Evolutionary conservation across 2,888 invertebrate genomes (phyloP).

Genomic region (Drosophila colorata): DNA sequence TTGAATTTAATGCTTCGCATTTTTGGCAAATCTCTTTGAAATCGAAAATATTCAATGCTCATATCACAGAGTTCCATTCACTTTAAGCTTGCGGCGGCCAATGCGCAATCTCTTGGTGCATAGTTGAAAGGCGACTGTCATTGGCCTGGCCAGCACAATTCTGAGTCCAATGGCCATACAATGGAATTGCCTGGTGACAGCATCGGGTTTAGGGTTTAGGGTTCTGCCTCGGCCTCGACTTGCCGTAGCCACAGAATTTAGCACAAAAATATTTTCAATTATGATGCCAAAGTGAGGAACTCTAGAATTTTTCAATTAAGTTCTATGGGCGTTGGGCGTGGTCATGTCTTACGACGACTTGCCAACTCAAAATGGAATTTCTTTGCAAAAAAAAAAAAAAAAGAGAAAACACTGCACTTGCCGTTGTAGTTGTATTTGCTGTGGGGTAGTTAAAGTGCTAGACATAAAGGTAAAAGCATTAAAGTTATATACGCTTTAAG

Average conservation of each 20-base stretch:
- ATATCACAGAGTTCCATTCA: neutral
- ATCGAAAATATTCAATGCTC: conserved; percentile 31
- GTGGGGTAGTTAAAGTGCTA: conserved; percentile 71
- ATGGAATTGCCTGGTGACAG: conserved; percentile 66
- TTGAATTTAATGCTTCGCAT: conserved; percentile 3
- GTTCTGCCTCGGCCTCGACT: conserved; percentile 22
- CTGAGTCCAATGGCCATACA: conserved; percentile 56
- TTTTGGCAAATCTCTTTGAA: conserved; percentile 16
- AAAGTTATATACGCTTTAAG: conserved; percentile 80
- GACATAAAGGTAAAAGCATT: conserved; percentile 78
- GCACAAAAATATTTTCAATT: conserved; percentile 79
- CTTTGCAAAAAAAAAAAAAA: conserved; percentile 28
- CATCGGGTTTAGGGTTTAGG: conserved; percentile 24
- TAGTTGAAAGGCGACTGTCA: conserved; percentile 25
- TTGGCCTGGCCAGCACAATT: conserved; percentile 14
- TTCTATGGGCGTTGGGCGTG: conserved; percentile 40
- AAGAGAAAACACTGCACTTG: conserved; percentile 23
- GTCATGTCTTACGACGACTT: conserved; percentile 40
- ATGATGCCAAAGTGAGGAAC: conserved; percentile 74
- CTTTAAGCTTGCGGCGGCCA: conserved; percentile 2
- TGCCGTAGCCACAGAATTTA: conserved; percentile 63
- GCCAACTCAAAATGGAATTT: conserved; percentile 67
- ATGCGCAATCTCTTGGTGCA: conserved; percentile 14
- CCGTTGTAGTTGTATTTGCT: conserved; percentile 31
- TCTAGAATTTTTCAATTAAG: conserved; percentile 79